Percentiles rank a stretch among this genome's conserved stretches.
Conservation (phyloP, 2,113 vertebrate genomes). For the Geococcyx californianus region DNA sequence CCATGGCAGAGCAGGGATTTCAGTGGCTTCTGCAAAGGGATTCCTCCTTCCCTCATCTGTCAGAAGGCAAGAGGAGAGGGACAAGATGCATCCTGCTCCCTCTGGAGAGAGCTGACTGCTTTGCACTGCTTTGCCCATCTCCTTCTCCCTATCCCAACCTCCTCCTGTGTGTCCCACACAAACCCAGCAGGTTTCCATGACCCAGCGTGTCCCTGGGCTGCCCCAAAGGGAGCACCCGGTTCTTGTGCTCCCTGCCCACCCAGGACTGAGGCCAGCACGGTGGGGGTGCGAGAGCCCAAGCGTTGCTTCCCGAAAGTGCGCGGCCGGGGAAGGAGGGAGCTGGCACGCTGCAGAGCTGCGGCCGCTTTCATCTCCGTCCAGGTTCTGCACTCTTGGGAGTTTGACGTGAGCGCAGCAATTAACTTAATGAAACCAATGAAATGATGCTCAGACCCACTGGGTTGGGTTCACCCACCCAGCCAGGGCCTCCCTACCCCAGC, state of each 20-base stretch:
- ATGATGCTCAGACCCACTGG: neutral
- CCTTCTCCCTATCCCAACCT: neutral
- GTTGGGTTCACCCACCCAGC: neutral
- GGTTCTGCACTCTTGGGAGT: neutral
- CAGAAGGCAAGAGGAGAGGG: neutral
- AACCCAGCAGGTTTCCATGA: neutral
- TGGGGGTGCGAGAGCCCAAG: neutral
- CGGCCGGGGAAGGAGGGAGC: neutral
- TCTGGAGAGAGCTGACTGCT: neutral
- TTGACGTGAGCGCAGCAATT: neutral
- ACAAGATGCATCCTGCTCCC: neutral
- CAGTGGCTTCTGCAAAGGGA: neutral
- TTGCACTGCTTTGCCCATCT: neutral
- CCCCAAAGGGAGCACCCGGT: neutral
- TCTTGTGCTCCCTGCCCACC: neutral
- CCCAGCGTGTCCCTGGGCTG: neutral
- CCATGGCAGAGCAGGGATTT: neutral
- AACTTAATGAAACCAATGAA: conserved; percentile 48
- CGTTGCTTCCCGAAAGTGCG: neutral
- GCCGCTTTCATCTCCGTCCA: conserved; percentile 54
- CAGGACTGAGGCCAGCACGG: accelerated
- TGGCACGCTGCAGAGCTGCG: neutral
- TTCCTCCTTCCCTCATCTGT: neutral
- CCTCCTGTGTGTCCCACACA: neutral
- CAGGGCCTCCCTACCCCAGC: neutral